Evolutionary conservation across 2,888 invertebrate genomes (phyloP), one percentile per base, ranked within the genome.

Genomic region (Lacanobia oleracea): DNA sequence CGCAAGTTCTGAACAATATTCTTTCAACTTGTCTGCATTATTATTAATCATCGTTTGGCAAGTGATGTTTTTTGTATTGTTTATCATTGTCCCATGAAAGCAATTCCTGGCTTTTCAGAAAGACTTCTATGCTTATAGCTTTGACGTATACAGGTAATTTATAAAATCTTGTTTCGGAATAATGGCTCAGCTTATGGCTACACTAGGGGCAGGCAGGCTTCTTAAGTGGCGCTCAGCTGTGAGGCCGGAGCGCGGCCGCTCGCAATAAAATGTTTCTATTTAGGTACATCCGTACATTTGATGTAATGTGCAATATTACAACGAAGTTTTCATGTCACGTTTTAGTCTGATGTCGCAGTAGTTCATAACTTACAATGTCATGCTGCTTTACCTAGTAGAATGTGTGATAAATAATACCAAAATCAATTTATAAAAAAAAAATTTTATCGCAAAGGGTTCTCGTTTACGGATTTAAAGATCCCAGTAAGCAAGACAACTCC

Each of bases 171-270:
- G 16, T n/a, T 7, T 33, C 62, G 54, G 61, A 72, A 63, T 81
- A 73, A 74, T 67, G 23, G 37, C 16, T 33, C 10, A 61, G 59
- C 59, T 65, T 72, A 70, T 81, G 82, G 82, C 67, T 59, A 60
- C 64, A 62, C 66, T 79, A 75, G 56, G 45, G 27, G 60, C 61
- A 62, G 72, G 71, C 62, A 64, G 72, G 79, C 56, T 68, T 65
- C 69, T 78, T 78, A 84, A 86, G 86, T 87, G 82, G 87, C 67
- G 78, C 86, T 86, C 86, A 86, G 84, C 81, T 87, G 84, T 53
- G 75, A 23, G 60, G 72, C 57, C 70, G 77, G 77, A 73, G 72
- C 68, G 79, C 70, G 67, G 72, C 63, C 67, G 53, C 72, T 74
- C 63, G 86, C 70, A 81, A 87, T 86, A 79, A 87, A 82, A 79